A percentile compares a stretch with the other conserved stretches of the same genome.
Evolutionary conservation across 2,113 vertebrate genomes (phyloP).

Genomic region (Callionymus lyra): DNA sequence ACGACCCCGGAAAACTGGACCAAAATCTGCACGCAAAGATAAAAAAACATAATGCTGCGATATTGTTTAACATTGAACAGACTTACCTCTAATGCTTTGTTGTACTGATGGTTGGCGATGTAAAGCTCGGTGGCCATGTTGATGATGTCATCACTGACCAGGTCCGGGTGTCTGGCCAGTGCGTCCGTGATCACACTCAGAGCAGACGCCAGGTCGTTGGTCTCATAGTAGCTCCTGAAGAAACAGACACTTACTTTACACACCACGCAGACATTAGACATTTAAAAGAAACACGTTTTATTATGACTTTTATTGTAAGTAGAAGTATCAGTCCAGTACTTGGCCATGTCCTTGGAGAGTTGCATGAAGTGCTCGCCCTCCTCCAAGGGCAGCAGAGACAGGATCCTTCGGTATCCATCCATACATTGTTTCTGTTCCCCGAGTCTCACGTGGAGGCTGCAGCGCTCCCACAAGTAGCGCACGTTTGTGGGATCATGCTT

Average conservation of each 20-base stretch:
- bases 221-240: slow-evolving; percentile 89
- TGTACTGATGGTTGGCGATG: slow-evolving; percentile 82
- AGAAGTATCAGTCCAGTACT: slow-evolving; percentile 56
- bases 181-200: slow-evolving; percentile 87
- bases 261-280: too few species aligned
- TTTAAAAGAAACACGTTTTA: too few species aligned
- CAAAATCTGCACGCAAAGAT: slow-evolving; percentile 45
- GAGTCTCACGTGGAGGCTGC: slow-evolving; percentile 85
- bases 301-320: not conserved
- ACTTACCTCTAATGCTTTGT: slow-evolving; percentile 80
- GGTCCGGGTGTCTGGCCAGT: slow-evolving; percentile 76
- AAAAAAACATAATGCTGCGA: not conserved
- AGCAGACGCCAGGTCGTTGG: slow-evolving; percentile 79
- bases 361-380: slow-evolving; percentile 96
- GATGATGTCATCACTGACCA: slow-evolving; percentile 84
- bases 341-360: slow-evolving; percentile 94
- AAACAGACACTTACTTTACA: not conserved
- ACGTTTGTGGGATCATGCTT: slow-evolving; percentile 89
- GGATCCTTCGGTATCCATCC: slow-evolving; percentile 90
- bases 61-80: not conserved
- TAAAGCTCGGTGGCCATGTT: slow-evolving; percentile 91
- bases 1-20: slow-evolving; percentile 54
- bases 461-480: slow-evolving; percentile 93
- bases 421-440: slow-evolving; percentile 93
- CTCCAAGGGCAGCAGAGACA: slow-evolving; percentile 80